Evolutionary conservation across 2,113 vertebrate genomes (phyloP).

Genomic region (Cephalopholis sonnerati): DNA sequence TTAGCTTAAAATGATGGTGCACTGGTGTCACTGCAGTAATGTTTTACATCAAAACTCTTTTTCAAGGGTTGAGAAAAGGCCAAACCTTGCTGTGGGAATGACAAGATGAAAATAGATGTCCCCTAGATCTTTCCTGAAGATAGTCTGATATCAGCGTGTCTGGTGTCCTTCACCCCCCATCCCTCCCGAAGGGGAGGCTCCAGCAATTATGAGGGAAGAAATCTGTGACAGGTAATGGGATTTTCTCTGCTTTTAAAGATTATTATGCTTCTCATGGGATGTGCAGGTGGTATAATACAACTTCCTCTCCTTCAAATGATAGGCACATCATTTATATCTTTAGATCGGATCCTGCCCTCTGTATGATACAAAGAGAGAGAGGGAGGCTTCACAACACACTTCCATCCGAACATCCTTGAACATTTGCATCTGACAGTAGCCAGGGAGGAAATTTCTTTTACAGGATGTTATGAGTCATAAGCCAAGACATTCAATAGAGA

Average conservation of each 20-base stretch:
- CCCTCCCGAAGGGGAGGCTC: constrained; percentile 74
- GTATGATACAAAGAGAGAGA: constrained; percentile 42
- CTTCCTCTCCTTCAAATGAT: constrained; percentile 70
- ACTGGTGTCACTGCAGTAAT: constrained; percentile 16
- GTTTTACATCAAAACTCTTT: constrained; percentile 38
- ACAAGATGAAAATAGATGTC: constrained; percentile 75
- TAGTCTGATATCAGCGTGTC: constrained; percentile 64
- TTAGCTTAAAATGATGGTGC: constrained; percentile 5
- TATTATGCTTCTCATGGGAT: constrained; percentile 81
- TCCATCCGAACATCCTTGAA: constrained; percentile 54
- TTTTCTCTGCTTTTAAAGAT: constrained; percentile 81
- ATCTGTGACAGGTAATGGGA: constrained; percentile 81
- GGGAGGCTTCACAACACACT: constrained; percentile 4
- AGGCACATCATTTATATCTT: constrained; percentile 74
- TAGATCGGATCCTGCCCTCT: constrained; percentile 63
- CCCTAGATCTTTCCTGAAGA: constrained; percentile 71
- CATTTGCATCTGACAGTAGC: constrained; percentile 48
- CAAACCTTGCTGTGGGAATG: constrained; percentile 50
- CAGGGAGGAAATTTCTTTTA: constrained; percentile 36
- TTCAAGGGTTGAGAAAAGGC: constrained; percentile 52
- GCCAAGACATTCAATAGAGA: constrained; percentile 25
- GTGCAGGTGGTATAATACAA: constrained; percentile 71
- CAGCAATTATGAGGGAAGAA: constrained; percentile 80
- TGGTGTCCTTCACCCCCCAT: constrained; percentile 78
- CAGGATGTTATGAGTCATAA: constrained; percentile 38